phyloP scores from a whole-genome alignment of 2,888 invertebrate genomes.

The Fissipunctia ypsillon region DNA sequence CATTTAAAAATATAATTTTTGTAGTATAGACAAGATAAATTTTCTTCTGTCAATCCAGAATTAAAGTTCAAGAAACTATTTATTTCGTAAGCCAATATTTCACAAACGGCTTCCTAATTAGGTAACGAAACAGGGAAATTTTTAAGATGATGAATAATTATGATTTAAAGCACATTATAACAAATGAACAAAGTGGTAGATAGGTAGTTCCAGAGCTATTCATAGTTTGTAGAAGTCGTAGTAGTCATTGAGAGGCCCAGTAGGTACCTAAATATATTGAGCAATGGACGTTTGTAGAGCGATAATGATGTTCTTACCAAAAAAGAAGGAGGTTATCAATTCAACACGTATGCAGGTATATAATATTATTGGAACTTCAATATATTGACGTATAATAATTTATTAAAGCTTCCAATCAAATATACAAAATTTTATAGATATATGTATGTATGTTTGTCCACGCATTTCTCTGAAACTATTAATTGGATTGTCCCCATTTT shows the following conservation, averaged over 20 bases:
- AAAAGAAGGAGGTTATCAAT: no score
- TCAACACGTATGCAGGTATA: no score
- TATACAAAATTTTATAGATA: no score
- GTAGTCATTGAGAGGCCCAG: neutral
- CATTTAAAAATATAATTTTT: constrained; percentile 10
- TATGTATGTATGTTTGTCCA: no score
- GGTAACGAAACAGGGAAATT: neutral
- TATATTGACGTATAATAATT: no score
- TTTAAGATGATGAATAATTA: neutral
- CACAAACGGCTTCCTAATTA: neutral
- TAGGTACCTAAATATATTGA: neutral
- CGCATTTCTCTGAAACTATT: no score
- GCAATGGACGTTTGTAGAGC: neutral
- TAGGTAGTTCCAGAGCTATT: neutral
- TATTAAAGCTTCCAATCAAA: no score
- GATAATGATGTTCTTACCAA: constrained; percentile 5
- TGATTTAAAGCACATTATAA: neutral
- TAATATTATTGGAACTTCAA: no score
- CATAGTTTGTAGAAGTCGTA: neutral
- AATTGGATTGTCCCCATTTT: no score
- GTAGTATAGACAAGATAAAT: neutral
- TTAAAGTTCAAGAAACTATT: neutral
- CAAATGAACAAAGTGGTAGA: neutral
- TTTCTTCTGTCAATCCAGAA: neutral
- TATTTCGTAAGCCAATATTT: neutral